Evolutionary conservation across 2,888 invertebrate genomes (phyloP).

Genomic region (Agrotis ipsilon): DNA sequence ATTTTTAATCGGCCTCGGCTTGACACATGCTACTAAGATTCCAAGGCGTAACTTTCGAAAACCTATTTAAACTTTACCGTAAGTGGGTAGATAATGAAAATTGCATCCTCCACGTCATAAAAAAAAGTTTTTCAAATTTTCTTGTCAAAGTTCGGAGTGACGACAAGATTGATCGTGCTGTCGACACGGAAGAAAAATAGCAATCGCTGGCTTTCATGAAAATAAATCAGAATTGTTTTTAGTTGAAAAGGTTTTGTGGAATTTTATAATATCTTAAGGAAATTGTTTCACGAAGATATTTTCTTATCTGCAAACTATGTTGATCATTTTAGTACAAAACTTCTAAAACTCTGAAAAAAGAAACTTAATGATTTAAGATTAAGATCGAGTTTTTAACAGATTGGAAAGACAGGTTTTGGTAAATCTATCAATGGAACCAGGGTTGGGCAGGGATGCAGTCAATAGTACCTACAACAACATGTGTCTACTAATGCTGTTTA

Average conservation of each 20-base stretch:
- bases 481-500: not conserved
- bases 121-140: conserved; percentile 75
- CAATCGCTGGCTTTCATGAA: conserved; percentile 32
- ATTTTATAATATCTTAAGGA: not conserved
- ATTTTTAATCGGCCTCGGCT: conserved; percentile 46
- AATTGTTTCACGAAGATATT: not conserved
- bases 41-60: conserved; percentile 66
- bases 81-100: conserved; percentile 69
- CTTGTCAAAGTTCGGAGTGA: conserved; percentile 75
- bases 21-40: conserved; percentile 67
- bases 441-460: not conserved
- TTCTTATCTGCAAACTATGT: not conserved
- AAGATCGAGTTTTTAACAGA: too few relatives aligned
- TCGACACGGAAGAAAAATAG: conserved; percentile 69
- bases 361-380: not conserved
- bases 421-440: not conserved
- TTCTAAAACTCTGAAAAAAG: not conserved
- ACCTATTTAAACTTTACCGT: conserved; percentile 61
- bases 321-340: not conserved
- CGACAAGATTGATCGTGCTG: conserved; percentile 78
- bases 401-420: too few relatives aligned
- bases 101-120: conserved; percentile 68
- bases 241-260: conserved; percentile 21
- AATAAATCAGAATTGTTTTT: conserved; percentile 28
- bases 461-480: not conserved